Evolutionary conservation across 1,140 invertebrate species (phyloP), one percentile per base, ranked within the genome.

Genomic region (Lordiphosa mommai): DNA sequence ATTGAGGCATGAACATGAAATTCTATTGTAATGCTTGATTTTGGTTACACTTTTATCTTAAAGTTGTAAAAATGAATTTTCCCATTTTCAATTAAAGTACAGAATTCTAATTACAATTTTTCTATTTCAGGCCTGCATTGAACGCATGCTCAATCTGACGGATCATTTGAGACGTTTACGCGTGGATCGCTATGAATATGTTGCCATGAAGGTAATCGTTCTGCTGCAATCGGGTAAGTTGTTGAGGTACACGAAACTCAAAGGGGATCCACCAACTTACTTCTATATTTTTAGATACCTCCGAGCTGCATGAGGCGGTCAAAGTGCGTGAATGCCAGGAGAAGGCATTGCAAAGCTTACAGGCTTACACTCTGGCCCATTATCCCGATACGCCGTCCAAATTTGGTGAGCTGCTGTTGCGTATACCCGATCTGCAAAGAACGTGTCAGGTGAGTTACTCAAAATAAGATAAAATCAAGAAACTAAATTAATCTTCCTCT

Each of bases 171-270:
- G 96, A 64, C 90, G 96, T 69, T 90, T 99, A 30, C 92, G 95
- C 69, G 95, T 99, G n/a, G 97, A 99, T 89, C 93, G 96, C 79
- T 98, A 97, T 88, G 98, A 99, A 91, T 99, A 98, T 89, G 96
- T 98, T 59, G 96, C 96, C 48, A 94, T 99, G 91, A 99, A 99
- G 91, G 94, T 99, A 48, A 96, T 96, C 72, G 95, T 99, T 32
- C 91, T 99, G 14, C 92, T 99, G 68, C 96, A 96, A 52, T 98
- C 97, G 82, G 96, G 96, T 97, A 90, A 90, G 84, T 33, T 7
- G 2, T 13, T 12, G 3, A 20, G n/a, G n/a, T n/a, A n/a, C n/a
- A n/a, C n/a, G n/a, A n/a, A n/a, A n/a, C 9, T 3, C 2, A 2
- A 3, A 16, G 1, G 7, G 43, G 17, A 6, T 5, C 0, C 0